Evolutionary conservation across 2,113 vertebrate genomes (phyloP).

Genomic region (Empidonax alnorum): DNA sequence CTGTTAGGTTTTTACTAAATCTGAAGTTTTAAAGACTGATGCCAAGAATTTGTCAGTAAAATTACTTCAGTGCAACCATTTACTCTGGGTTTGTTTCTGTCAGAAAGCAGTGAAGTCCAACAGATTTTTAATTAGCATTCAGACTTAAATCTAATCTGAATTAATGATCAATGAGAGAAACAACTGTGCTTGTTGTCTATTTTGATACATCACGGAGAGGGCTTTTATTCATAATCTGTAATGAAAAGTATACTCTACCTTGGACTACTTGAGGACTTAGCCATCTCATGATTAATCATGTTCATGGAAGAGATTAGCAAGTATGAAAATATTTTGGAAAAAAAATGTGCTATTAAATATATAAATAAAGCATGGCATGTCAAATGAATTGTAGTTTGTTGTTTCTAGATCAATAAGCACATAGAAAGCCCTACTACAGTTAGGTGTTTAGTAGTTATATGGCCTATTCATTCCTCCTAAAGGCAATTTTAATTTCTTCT

Average conservation of each 20-base stretch:
- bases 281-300: background rate
- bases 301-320: background rate
- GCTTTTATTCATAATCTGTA: background rate
- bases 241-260: background rate
- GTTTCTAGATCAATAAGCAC: background rate
- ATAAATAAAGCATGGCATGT: background rate
- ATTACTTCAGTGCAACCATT: slow-evolving; percentile 48
- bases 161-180: slow-evolving; percentile 57
- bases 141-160: slow-evolving; percentile 26
- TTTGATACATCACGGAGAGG: background rate
- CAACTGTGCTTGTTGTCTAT: slow-evolving; percentile 18
- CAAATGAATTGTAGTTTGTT: background rate
- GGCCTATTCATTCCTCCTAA: background rate
- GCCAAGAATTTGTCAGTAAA: slow-evolving; percentile 68
- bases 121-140: slow-evolving; percentile 63
- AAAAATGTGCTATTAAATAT: background rate
- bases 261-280: background rate
- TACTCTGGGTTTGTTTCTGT: slow-evolving; percentile 18
- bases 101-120: slow-evolving; percentile 29
- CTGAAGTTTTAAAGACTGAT: slow-evolving; percentile 61
- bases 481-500: background rate
- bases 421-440: background rate
- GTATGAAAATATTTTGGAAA: background rate
- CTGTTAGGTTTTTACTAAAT: slow-evolving; percentile 52
- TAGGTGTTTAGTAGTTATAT: background rate